Base-by-base conservation (phyloP, 2,113 vertebrate genomes). In the Pluvialis apricaria region DNA sequence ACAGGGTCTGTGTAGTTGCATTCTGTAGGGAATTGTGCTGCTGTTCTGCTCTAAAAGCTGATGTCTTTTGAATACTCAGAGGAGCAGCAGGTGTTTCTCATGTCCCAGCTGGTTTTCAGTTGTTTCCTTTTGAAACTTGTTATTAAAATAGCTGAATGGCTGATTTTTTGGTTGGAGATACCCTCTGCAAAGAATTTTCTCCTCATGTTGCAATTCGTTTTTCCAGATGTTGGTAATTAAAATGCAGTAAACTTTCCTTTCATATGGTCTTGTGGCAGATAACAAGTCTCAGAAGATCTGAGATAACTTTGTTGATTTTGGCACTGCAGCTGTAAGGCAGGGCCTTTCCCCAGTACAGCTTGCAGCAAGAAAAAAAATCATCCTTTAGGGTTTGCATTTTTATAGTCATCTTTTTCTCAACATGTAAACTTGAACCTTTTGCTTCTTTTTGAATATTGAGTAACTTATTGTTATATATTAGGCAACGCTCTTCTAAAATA, bases 211-310 rank as follows among this genome's bases (percentile, higher is more conserved):
- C 91, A 95, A 66, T 91, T 86, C 0, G 0, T 78, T 90, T 86
- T 61, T 86, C 55, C 92, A 96, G 95, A 83, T 96, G 94, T 84
- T 66, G 51, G 72, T 89, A 77, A 92, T 96, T 88, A 92, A 92
- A 62, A 44, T n/a, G 64, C 65, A 84, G 68, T 69, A 44, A 82
- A 83, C 45, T 70, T 58, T n/a, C 47, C 57, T 95, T 90, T 95
- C 71, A 7, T 47, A 47, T 0, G 5, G 51, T 26, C 64, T 78
- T 15, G 20, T 81, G 77, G 86, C 77, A 91, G 88, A 78, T 83
- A 73, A 77, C 31, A 40, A 86, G 49, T 66, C 72, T 84, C 14
- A 0, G 76, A 91, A 94, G 64, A 89, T 70, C 40, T n/a, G 52
- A 89, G 69, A 58, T 61, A 55, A 69, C 71, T 82, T 24, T 47